Percentiles rank a stretch among this genome's conserved stretches.
Conservation (phyloP, 2,797 vertebrate species). For the Spinus pinus region DNA sequence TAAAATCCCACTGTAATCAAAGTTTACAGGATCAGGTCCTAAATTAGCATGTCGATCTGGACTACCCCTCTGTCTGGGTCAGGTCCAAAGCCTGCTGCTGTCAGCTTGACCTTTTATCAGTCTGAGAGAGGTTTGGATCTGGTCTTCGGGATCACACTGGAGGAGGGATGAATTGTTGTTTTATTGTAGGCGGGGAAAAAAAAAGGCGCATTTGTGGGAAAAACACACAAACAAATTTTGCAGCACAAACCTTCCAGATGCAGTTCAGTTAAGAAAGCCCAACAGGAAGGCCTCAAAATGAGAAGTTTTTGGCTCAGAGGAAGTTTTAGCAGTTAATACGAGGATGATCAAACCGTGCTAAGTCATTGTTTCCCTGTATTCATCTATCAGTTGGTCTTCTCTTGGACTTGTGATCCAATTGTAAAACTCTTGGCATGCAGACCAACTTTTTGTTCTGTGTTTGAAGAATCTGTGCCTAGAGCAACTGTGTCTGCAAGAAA, state of each 20-base stretch:
- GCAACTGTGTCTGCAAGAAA: not conserved
- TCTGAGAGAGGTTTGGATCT: not conserved
- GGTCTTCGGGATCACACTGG: not conserved
- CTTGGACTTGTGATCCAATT: not conserved
- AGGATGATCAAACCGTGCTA: slow-evolving; percentile 17
- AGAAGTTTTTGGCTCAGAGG: not conserved
- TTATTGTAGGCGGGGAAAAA: not conserved
- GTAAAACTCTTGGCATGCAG: slow-evolving; percentile 40
- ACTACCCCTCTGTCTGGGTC: not conserved
- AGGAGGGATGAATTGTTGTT: not conserved
- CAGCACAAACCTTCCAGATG: slow-evolving; percentile 15
- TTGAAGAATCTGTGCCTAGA: not conserved
- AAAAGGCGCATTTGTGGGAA: not conserved
- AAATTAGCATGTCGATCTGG: not conserved
- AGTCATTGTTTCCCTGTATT: slow-evolving; percentile 41
- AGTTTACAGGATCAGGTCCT: slow-evolving; percentile 6
- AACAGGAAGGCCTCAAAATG: slow-evolving; percentile 24
- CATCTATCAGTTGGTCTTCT: not conserved
- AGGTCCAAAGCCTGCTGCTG: slow-evolving; percentile 17
- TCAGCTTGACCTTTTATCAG: slow-evolving; percentile 31
- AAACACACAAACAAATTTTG: not conserved
- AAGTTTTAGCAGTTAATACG: not conserved
- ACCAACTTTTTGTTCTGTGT: slow-evolving; percentile 23
- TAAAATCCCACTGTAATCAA: slow-evolving; percentile 41
- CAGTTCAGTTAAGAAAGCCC: not conserved